Percentiles rank a stretch among this genome's conserved stretches.
Evolutionary conservation across 1,140 invertebrate genomes (phyloP).

Genomic region (Steinernema feltiae): DNA sequence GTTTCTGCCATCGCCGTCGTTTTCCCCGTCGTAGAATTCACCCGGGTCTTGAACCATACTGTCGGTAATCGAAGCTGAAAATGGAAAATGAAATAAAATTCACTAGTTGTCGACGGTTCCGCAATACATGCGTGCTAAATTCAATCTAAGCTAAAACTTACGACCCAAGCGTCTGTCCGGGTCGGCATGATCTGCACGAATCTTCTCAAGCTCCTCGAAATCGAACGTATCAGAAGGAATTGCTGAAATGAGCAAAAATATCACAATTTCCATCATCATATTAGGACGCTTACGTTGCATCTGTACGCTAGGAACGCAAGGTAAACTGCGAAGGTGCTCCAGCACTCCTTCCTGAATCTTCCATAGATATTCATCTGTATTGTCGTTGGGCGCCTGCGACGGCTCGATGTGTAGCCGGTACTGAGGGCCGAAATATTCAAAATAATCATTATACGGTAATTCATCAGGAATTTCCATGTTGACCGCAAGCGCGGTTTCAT

Average conservation of each 20-base stretch:
- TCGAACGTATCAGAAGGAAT: conserved; percentile 77
- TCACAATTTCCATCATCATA: not conserved
- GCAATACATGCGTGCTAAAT: not conserved
- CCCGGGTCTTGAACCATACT: conserved; percentile 90
- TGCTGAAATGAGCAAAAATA: conserved; percentile 60
- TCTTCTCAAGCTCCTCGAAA: conserved; percentile 35
- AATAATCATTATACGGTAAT: conserved; percentile 98
- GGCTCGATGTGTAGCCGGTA: conserved; percentile 98
- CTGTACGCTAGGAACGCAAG: conserved; percentile 94
- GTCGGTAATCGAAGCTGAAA: conserved; percentile 72
- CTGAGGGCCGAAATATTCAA: conserved; percentile 97
- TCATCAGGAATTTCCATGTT: conserved; percentile 92
- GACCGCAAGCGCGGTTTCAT: conserved; percentile 91
- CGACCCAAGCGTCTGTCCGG: conserved; percentile 47
- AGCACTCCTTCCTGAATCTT: conserved; percentile 69
- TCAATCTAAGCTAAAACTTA: conserved; percentile 34
- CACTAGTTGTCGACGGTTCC: conserved; percentile 5
- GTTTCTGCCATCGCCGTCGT: conserved; percentile 80
- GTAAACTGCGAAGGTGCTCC: conserved; percentile 93
- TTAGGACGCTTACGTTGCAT: conserved; percentile 68
- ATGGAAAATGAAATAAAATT: conserved; percentile 54
- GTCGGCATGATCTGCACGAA: conserved; percentile 42
- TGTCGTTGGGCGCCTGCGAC: conserved; percentile 98
- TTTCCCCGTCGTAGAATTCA: conserved; percentile 93
- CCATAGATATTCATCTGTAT: conserved; percentile 92